These are phyloP conservation scores for Rhizomys pruinosus DNA, from an alignment of 2,113 vertebrate species.

Conservation along the genomic window DNA sequence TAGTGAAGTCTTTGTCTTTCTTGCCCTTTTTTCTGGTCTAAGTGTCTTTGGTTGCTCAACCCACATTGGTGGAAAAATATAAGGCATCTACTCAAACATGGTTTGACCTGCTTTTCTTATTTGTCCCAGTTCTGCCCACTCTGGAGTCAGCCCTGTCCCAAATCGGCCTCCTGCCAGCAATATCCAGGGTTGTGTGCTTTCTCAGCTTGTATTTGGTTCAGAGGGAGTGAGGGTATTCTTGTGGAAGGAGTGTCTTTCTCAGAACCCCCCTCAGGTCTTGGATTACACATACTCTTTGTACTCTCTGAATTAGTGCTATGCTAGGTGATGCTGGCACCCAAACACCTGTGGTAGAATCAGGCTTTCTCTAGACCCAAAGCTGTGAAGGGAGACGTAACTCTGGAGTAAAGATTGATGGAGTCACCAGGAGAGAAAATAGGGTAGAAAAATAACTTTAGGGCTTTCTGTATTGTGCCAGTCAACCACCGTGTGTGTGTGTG, in stretches of 20 bases:
- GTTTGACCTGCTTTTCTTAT: neutral
- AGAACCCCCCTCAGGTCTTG: neutral
- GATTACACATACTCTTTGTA: neutral
- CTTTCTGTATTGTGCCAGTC: neutral
- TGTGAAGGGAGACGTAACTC: neutral
- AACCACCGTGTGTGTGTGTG: no score
- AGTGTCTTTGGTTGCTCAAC: neutral
- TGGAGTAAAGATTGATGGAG: accelerated
- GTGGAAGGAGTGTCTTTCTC: neutral
- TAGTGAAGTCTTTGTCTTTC: no score
- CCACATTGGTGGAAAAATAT: neutral
- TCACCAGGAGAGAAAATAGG: neutral
- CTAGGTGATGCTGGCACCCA: neutral
- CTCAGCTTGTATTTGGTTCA: neutral
- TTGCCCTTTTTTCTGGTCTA: neutral
- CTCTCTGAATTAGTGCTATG: neutral
- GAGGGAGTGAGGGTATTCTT: neutral
- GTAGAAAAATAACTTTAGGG: neutral
- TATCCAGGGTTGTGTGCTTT: neutral
- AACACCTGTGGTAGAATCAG: neutral
- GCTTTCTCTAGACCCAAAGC: neutral
- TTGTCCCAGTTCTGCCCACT: neutral
- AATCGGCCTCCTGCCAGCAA: neutral
- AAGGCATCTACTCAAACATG: neutral
- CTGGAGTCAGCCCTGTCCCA: neutral